Evolutionary conservation across 2,113 vertebrate species (phyloP).

Genomic region (Clarias gariepinus): DNA sequence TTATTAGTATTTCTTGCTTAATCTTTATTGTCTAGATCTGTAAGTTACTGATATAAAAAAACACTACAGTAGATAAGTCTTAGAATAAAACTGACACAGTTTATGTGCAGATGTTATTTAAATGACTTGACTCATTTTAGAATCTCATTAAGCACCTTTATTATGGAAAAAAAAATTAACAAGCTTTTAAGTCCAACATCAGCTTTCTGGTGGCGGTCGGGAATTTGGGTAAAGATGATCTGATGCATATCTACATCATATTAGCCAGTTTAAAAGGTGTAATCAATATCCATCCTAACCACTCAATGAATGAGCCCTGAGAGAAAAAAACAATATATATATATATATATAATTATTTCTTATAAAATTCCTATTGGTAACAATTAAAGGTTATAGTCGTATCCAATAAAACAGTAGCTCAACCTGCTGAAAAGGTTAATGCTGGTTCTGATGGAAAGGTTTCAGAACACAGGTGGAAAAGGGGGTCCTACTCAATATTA

Average conservation of each 20-base stretch:
- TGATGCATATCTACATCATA: conserved; percentile 41
- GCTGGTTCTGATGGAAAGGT: no score
- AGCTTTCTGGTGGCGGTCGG: conserved; percentile 7
- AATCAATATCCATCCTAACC: conserved; percentile 46
- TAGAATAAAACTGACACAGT: neutral
- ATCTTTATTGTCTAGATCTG: neutral
- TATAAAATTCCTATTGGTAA: no score
- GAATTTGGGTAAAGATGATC: conserved; percentile 9
- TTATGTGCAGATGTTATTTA: neutral
- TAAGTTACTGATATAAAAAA: neutral
- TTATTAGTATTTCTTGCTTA: conserved; percentile 37
- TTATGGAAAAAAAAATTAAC: neutral
- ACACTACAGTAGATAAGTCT: neutral
- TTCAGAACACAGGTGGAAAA: no score
- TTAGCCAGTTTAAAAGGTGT: conserved; percentile 44
- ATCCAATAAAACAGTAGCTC: no score
- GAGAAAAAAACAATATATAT: neutral
- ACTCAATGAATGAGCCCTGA: conserved; percentile 34
- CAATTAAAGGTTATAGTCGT: no score
- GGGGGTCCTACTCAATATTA: no score
- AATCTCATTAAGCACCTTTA: neutral
- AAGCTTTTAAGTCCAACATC: neutral
- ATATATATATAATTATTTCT: no score
- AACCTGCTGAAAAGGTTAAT: no score
- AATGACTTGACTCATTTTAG: neutral